Conservation (phyloP, 2,888 invertebrate genomes). For the Eristalinus aeneus region DNA sequence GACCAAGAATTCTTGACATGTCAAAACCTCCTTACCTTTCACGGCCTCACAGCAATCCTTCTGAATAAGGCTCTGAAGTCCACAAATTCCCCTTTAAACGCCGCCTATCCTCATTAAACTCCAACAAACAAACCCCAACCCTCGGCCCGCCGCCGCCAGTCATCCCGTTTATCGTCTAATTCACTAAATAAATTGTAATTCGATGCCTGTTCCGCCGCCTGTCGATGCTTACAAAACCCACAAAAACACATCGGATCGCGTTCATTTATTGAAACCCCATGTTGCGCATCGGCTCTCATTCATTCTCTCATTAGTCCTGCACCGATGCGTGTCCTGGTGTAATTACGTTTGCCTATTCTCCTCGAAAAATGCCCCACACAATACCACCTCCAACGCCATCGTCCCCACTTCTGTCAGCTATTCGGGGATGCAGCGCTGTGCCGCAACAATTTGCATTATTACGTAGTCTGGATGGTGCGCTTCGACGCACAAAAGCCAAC, state of each 20-base stretch:
- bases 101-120: neutral
- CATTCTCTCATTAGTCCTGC: constrained; percentile 50
- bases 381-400: neutral
- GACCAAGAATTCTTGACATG: no score
- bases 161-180: neutral
- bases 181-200: neutral
- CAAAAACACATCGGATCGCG: constrained; percentile 11
- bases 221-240: neutral
- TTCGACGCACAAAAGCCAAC: constrained; percentile 47
- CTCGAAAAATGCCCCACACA: neutral
- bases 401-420: neutral
- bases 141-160: neutral
- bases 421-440: neutral
- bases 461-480: constrained; percentile 1
- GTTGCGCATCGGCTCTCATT: constrained; percentile 39
- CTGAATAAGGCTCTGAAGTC: no score
- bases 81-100: neutral
- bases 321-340: constrained; percentile 32
- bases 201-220: neutral
- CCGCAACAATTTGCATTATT: constrained; percentile 57
- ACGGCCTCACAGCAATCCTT: no score
- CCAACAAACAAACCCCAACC: neutral
- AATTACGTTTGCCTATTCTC: constrained; percentile 50
- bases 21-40: no score
- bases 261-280: constrained; percentile 38